Percentiles rank a stretch among this genome's conserved stretches.
Conservation (phyloP, 1,140 invertebrate genomes). For the Leptopilina boulardi region DNA sequence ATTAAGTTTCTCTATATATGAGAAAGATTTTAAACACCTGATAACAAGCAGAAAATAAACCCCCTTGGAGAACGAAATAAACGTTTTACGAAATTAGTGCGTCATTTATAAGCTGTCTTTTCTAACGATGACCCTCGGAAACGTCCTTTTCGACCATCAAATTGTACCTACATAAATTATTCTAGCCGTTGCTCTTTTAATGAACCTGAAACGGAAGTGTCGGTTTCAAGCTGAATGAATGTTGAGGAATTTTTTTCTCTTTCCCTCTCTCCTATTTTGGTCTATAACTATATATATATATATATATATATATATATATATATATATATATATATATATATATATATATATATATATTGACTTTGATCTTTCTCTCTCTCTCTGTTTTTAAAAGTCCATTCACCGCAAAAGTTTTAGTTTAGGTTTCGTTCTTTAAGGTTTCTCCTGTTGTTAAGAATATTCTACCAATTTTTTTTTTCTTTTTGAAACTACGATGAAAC, state of each 20-base stretch:
- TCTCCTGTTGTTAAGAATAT: neutral
- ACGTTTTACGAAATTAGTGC: conserved; percentile 10
- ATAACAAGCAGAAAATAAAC: conserved; percentile 13
- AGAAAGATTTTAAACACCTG: conserved; percentile 10
- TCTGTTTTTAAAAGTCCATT: conserved; percentile 32
- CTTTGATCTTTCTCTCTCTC: neutral
- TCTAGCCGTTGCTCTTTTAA: conserved; percentile 31
- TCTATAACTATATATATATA: conserved; percentile 1
- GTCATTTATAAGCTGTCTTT: conserved; percentile 26
- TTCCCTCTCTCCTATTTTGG: conserved; percentile 26
- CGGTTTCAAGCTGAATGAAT: conserved; percentile 24
- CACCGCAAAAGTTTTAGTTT: conserved; percentile 23
- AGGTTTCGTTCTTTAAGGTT: conserved; percentile 25
- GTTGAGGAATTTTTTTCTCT: conserved; percentile 6
- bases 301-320: too few species aligned
- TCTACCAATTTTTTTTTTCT: neutral
- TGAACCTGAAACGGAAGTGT: conserved; percentile 33
- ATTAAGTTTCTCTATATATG: conserved; percentile 1
- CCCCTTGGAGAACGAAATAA: neutral
- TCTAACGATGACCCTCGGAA: conserved; percentile 31
- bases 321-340: too few species aligned
- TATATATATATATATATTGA: too few species aligned
- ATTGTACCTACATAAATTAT: conserved; percentile 33
- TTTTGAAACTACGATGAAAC: conserved; percentile 1
- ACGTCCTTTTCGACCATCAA: conserved; percentile 28